Conservation (phyloP, 2,797 vertebrate genomes). For the Varecia variegata region DNA sequence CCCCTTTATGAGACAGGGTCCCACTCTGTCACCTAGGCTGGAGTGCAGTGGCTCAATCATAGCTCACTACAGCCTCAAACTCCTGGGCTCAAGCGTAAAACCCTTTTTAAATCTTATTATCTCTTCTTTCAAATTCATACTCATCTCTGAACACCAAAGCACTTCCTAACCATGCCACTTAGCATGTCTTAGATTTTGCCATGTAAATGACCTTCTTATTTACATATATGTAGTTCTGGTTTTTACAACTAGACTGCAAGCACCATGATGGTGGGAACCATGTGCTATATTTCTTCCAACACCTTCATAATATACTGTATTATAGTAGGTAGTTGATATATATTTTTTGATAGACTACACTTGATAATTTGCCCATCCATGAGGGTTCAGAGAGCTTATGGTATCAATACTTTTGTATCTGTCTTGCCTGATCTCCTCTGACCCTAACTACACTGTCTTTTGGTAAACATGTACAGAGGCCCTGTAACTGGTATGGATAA, state of each 20-base stretch:
- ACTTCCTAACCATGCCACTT: not conserved
- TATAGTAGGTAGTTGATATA: not conserved
- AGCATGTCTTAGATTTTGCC: not conserved
- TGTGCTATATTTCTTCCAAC: not conserved
- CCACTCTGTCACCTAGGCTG: not conserved
- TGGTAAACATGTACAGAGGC: not conserved
- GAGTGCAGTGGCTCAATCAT: not conserved
- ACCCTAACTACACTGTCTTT: slow-evolving; percentile 5
- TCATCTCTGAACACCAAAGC: not conserved
- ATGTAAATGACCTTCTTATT: not conserved
- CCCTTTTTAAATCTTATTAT: not conserved
- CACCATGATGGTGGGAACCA: not conserved
- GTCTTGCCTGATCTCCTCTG: not conserved
- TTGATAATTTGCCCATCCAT: not conserved
- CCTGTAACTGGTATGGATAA: not conserved
- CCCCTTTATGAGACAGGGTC: not conserved
- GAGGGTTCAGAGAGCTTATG: slow-evolving; percentile 4
- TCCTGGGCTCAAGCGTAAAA: not conserved
- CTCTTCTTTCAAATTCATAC: slow-evolving; percentile 16
- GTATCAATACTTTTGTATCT: not conserved
- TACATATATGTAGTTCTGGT: not conserved
- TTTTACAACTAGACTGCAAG: not conserved
- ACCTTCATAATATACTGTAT: not conserved
- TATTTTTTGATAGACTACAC: not conserved
- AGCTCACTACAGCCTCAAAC: not conserved